A percentile compares a stretch with the other conserved stretches of the same genome.
Evolutionary conservation across 1,140 invertebrate genomes (phyloP).

Genomic region (Pantala flavescens): DNA sequence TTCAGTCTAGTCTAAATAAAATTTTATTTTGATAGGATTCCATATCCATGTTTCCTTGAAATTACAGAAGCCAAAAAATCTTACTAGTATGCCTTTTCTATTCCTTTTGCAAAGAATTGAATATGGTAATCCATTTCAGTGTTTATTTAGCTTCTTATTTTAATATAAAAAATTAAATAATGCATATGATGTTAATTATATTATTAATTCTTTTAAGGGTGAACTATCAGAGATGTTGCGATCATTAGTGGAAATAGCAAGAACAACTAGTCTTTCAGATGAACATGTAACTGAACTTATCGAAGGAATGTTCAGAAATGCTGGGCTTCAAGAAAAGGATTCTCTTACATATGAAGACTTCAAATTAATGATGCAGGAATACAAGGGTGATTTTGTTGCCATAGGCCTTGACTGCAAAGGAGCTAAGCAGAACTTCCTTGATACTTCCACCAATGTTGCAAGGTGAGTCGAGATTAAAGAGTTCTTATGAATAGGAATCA

Average conservation of each 20-base stretch:
- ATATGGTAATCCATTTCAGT: no score
- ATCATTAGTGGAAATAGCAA: slow-evolving; percentile 88
- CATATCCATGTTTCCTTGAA: no score
- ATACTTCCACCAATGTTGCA: slow-evolving; percentile 88
- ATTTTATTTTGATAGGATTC: no score
- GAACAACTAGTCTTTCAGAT: slow-evolving; percentile 79
- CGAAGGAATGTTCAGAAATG: slow-evolving; percentile 87
- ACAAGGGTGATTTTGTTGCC: slow-evolving; percentile 92
- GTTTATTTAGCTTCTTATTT: no score
- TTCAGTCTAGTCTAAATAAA: no score
- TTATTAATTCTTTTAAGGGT: slow-evolving; percentile 29
- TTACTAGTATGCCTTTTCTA: no score
- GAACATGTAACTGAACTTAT: slow-evolving; percentile 86
- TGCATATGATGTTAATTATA: no score
- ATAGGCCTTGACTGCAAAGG: slow-evolving; percentile 95
- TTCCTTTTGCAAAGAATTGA: no score
- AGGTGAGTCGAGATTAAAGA: slow-evolving; percentile 36
- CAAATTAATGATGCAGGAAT: slow-evolving; percentile 92
- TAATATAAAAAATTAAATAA: no score
- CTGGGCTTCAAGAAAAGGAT: slow-evolving; percentile 83
- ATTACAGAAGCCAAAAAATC: no score
- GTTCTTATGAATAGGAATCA: no score
- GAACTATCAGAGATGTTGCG: slow-evolving; percentile 90
- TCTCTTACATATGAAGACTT: slow-evolving; percentile 92
- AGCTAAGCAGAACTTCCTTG: slow-evolving; percentile 89